Evolutionary conservation across 2,797 vertebrate species (phyloP).

Genomic region (Bovichtus diacanthus): DNA sequence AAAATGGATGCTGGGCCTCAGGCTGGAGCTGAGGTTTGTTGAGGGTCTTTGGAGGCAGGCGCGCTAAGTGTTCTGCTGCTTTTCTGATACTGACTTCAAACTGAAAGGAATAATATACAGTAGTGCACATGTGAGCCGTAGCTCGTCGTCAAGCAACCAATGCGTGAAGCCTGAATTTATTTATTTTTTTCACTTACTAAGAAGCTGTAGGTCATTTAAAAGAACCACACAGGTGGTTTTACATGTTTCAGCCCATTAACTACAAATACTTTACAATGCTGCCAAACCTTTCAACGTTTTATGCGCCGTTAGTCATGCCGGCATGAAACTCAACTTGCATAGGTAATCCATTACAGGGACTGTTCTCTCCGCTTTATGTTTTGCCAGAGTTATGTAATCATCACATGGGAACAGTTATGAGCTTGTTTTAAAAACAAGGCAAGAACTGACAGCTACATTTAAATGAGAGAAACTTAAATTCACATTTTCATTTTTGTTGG

Average conservation of each 20-base stretch:
- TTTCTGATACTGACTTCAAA: constrained; percentile 85
- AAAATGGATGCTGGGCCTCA: constrained; percentile 75
- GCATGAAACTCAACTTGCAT: constrained; percentile 26
- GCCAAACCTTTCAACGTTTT: constrained; percentile 25
- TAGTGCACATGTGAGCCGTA: constrained; percentile 73
- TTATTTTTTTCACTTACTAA: background rate
- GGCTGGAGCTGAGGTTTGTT: constrained; percentile 66
- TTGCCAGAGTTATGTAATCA: constrained; percentile 41
- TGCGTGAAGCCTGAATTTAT: constrained; percentile 5
- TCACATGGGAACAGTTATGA: constrained; percentile 1
- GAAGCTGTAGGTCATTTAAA: constrained; percentile 5
- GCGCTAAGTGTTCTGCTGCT: constrained; percentile 83
- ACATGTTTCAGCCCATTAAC: constrained; percentile 24
- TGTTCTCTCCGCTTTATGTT: constrained; percentile 23
- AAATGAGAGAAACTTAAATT: constrained; percentile 1
- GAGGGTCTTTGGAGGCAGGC: constrained; percentile 79
- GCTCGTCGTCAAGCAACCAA: constrained; percentile 28
- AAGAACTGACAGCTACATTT: background rate
- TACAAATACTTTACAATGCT: constrained; percentile 2
- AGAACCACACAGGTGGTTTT: constrained; percentile 38
- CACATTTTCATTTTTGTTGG: constrained; percentile 1
- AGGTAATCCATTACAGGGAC: constrained; percentile 20
- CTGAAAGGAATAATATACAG: constrained; percentile 86
- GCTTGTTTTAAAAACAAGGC: background rate
- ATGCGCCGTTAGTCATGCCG: constrained; percentile 11